A percentile compares a stretch with the other conserved stretches of the same genome.
phyloP scores from a whole-genome alignment of 2,797 vertebrate species.

The Danio jaintianensis region DNA sequence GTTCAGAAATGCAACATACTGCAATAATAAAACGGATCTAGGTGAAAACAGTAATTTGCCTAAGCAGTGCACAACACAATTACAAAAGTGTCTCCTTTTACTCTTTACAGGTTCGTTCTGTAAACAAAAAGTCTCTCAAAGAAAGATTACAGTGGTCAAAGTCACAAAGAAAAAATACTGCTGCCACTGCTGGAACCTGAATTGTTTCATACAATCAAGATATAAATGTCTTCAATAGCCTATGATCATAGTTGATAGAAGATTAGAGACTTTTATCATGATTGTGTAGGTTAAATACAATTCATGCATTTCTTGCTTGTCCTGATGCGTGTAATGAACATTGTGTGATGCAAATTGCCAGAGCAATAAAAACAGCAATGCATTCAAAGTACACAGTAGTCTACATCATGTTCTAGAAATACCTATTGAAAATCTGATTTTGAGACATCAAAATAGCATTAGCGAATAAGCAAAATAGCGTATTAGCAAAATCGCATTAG shows the following conservation, averaged over 20 bases:
- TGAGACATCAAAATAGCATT: neutral
- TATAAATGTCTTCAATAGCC: neutral
- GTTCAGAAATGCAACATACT: neutral
- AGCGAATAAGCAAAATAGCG: too few species aligned
- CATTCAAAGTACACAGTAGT: neutral
- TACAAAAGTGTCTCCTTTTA: neutral
- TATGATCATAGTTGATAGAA: neutral
- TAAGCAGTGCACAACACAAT: neutral
- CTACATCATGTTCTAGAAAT: neutral
- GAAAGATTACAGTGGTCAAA: neutral
- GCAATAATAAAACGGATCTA: neutral
- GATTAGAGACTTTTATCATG: slow-evolving; percentile 1
- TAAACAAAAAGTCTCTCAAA: neutral
- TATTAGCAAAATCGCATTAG: neutral
- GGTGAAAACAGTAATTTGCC: neutral
- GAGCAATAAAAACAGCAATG: too few species aligned
- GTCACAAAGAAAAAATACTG: neutral
- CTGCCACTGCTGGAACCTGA: neutral
- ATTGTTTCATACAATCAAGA: neutral
- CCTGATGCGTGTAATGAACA: neutral
- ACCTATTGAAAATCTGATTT: neutral
- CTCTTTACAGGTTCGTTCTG: neutral
- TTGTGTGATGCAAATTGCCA: neutral
- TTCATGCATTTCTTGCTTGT: neutral
- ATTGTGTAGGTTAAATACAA: neutral